Base-by-base conservation (phyloP, 30 jellyfish, hydroid and myxozoan genomes). In the Aurelia aurita complex sp. Pacific region DNA sequence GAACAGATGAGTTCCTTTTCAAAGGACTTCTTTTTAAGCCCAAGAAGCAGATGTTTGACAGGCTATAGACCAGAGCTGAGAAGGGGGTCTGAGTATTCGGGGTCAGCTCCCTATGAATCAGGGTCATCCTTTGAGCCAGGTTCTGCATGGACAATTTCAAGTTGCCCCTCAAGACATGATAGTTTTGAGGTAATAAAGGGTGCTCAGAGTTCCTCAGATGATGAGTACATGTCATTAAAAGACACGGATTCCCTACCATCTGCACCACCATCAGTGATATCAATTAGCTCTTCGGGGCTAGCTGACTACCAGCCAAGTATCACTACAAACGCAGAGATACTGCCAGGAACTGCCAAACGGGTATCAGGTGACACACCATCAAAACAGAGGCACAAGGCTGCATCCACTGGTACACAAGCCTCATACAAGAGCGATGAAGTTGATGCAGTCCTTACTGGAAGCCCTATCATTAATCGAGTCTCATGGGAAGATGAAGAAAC, bases 121-220 rank as follows among this genome's bases (percentile, higher is more conserved):
- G 63, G 18, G 23, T 74, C 82, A 4, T 65, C 93, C 19, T 75
- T 67, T 77, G 93, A 75, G n/a, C 63, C 80, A 29, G n/a, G 78
- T 79, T 73, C 80, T 13, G 35, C 60, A 4, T 82, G 91, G 91
- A 69, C 87, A 13, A 18, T 64, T 16, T 74, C 87, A 11, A 83
- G 92, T 63, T 74, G 76, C 4, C 53, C 82, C 6, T 84, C 93
- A n/a, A 78, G 91, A 42, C 63, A 61, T 61, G 60, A 70, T 46
- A 87, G 96, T 42, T 87, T 64, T 87, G 96, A 87, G 65, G 69
- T 87, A 52, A 87, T 87, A 16, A 81, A 79, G 66, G 73, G 43
- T 11, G 66, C 72, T 63, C 81, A 69, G 4, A 73, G 86, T 10
- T 87, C 96, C 18, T 69, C 87, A 29, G 91, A 71, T 53, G 96